Base-by-base conservation (phyloP, 2,888 invertebrate species). In the Himalopsyche tibetana region DNA sequence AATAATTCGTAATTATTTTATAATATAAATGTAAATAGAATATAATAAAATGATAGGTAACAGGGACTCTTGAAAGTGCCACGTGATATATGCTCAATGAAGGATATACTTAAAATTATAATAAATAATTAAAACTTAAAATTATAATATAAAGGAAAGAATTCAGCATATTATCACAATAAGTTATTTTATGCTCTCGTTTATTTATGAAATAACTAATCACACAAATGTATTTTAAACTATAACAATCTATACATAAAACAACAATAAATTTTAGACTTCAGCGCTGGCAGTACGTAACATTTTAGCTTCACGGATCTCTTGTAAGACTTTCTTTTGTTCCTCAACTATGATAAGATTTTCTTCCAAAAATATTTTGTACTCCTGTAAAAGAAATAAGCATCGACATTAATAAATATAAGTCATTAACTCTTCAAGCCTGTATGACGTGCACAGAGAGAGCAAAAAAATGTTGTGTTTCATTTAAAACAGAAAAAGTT, bases 281-380 rank as follows among this genome's bases (percentile, higher is more conserved):
- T 74, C 74, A 74, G 38, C 74, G 15, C 5, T 74, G 69, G 85
- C 95, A 86, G 97, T 97, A 92, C 99, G 94, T 89, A 98, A 94
- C 95, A 99, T 95, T 93, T 98, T 98, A 0, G 98, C 96, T 93
- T 98, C 97, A 91, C 96, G 95, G 90, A 95, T 95, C 91, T 97
- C 98, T 92, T 96, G 95, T 84, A 98, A 91, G 89, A 95, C 94
- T 90, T 95, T 95, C 90, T 95, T 94, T 91, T 98, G 97, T 89
- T 96, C 93, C 90, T 95, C 96, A 2, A 98, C 93, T 89, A 95
- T 91, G 55, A 90, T 89, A 90, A 95, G 95, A 85, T 98, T 94
- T 90, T 98, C 95, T 89, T 95, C 94, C 80, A 98, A 92, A 91
- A 99, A 99, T 90, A 95, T 91, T 0, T 93, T 95, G 92, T 98